phyloP scores from a whole-genome alignment of 2,797 vertebrate genomes.

The Euphonia xanthogaster region DNA sequence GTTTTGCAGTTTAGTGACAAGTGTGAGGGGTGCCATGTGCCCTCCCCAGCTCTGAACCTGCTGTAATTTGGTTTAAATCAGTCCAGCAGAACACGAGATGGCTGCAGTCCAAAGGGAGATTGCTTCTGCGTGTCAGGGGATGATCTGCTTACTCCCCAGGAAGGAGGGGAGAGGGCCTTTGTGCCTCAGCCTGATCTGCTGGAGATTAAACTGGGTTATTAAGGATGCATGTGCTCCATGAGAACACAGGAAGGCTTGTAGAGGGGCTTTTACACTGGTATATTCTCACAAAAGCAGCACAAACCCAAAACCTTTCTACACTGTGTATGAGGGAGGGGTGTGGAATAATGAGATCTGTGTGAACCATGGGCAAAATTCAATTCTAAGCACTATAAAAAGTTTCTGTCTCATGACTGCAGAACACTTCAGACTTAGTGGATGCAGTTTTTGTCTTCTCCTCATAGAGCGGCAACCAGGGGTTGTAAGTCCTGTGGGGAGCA shows the following conservation, averaged over 20 bases:
- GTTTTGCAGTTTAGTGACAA: conserved; percentile 73
- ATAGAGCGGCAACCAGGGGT: neutral
- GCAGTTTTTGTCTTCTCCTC: neutral
- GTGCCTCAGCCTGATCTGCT: neutral
- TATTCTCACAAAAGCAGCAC: neutral
- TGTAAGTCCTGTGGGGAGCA: neutral
- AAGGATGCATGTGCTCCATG: neutral
- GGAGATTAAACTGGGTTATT: neutral
- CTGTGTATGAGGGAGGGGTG: accelerated
- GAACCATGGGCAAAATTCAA: neutral
- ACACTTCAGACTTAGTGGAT: neutral
- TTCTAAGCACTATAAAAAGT: neutral
- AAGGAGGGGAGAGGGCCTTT: neutral
- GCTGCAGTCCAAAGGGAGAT: neutral
- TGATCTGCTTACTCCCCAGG: neutral
- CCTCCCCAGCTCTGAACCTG: conserved; percentile 5
- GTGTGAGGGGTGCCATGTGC: neutral
- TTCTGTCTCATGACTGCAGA: neutral
- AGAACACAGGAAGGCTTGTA: neutral
- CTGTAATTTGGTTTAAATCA: neutral
- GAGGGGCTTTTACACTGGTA: neutral
- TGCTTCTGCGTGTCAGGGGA: neutral
- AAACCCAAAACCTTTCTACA: neutral
- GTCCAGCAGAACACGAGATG: neutral
- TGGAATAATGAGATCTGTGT: neutral